Conservation (phyloP, 2,888 invertebrate species). For the Cosmia trapezina region DNA sequence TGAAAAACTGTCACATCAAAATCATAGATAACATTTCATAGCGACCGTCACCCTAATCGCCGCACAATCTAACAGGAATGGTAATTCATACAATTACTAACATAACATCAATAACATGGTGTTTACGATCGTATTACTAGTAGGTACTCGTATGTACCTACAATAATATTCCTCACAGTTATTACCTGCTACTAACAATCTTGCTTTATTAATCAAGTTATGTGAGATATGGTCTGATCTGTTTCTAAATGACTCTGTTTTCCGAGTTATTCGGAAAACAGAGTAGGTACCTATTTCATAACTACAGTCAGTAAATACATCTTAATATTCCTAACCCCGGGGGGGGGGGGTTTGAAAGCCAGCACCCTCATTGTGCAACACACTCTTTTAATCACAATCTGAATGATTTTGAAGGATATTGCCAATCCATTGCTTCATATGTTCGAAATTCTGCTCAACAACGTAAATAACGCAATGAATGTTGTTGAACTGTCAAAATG, state of each 20-base stretch:
- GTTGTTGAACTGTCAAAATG: too few species aligned
- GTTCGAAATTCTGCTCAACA: too few species aligned
- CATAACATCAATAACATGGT: not conserved
- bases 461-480: too few species aligned
- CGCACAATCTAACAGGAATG: not conserved
- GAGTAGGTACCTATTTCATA: too few species aligned
- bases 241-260: not conserved
- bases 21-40: not conserved
- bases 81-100: constrained; percentile 7
- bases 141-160: not conserved
- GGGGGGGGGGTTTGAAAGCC: too few species aligned
- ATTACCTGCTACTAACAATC: not conserved
- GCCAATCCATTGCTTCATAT: too few species aligned
- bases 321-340: too few species aligned
- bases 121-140: not conserved
- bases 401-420: too few species aligned
- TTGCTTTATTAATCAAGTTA: not conserved
- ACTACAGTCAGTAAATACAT: too few species aligned
- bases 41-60: not conserved
- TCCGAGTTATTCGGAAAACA: not conserved
- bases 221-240: not conserved
- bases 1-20: not conserved
- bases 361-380: too few species aligned
- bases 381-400: too few species aligned
- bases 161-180: not conserved